Evolutionary conservation across 2,888 invertebrate genomes (phyloP), one percentile per base, ranked within the genome.

Genomic region (Ptilodon capucinus): DNA sequence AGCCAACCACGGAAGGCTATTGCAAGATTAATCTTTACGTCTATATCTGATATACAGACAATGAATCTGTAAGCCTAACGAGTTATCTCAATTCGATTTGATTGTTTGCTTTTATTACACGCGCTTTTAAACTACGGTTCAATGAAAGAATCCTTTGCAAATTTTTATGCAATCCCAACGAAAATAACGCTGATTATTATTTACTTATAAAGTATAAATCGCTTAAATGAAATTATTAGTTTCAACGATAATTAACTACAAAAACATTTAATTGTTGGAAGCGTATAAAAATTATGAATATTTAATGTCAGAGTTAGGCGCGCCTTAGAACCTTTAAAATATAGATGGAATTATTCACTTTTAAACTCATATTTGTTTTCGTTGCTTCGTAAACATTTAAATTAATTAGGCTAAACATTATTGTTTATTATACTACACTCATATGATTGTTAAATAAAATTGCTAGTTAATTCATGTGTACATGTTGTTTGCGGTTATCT

Each of bases 1-100:
- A 42, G 53, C 51, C 54, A 43, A 46, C 46, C 44, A 44, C 44
- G 46, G 46, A 53, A 53, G 44, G 61, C 49, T 51, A 50, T 60
- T 57, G 48, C 42, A 17, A 55, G 53, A 60, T 64, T 64, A 60
- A 58, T 60, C 49, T 51, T 17, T 44, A 44, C 48, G 44, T 54
- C 57, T 44, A 46, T 46, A 44, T 32, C 35, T 18, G 35, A 54
- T 39, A 44, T 51, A 45, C 14, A 16, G 34, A 34, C 25, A 16
- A 11, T 40, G 16, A 40, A 25, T 16, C n/a, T n/a, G 28, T 32
- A 14, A 6, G 7, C 14, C 2, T 14, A 32, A 14, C 11, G 5
- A 32, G 9, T 32, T 13, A 32, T 32, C 32, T 32, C 32, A 14
- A 32, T 6, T 14, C 14, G 14, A 7, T 14, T 7, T 14, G 14